Percentiles rank a stretch among this genome's conserved stretches.
phyloP scores from a whole-genome alignment of 2,888 invertebrate genomes.

The Elaeidobius kamerunicus region DNA sequence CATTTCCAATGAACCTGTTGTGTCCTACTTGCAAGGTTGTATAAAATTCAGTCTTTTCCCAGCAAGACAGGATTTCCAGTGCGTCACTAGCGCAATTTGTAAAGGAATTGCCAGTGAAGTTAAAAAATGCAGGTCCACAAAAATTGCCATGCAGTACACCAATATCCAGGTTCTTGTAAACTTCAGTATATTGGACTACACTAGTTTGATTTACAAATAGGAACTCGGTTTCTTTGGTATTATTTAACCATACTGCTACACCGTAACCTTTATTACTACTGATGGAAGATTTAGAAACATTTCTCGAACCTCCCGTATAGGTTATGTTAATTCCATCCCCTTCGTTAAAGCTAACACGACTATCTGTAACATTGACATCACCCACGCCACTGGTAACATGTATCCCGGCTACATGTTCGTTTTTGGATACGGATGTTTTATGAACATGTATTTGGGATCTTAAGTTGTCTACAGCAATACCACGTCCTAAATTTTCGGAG shows the following conservation, averaged over 20 bases:
- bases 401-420: slow-evolving; percentile 87
- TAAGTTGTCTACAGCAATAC: slow-evolving; percentile 90
- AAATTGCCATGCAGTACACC: slow-evolving; percentile 93
- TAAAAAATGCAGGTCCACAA: slow-evolving; percentile 80
- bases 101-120: slow-evolving; percentile 90
- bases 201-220: slow-evolving; percentile 81
- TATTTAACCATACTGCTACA: slow-evolving; percentile 85
- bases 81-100: slow-evolving; percentile 75
- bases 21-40: slow-evolving; percentile 78
- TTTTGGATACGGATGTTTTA: slow-evolving; percentile 77
- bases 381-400: slow-evolving; percentile 89
- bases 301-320: slow-evolving; percentile 89
- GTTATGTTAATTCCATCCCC: slow-evolving; percentile 96
- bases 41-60: slow-evolving; percentile 56
- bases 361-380: slow-evolving; percentile 90
- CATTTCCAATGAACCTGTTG: slow-evolving; percentile 76
- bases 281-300: slow-evolving; percentile 82
- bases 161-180: slow-evolving; percentile 82
- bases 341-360: slow-evolving; percentile 83
- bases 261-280: slow-evolving; percentile 88
- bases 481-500: slow-evolving; percentile 88
- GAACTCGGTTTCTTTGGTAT: slow-evolving; percentile 75
- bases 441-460: slow-evolving; percentile 86
- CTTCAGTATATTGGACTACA: slow-evolving; percentile 80
- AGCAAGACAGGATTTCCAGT: slow-evolving; percentile 81